Evolutionary conservation across 2,113 vertebrate genomes (phyloP), one percentile per base, ranked within the genome.

Genomic region (Corythornis vintsioides): DNA sequence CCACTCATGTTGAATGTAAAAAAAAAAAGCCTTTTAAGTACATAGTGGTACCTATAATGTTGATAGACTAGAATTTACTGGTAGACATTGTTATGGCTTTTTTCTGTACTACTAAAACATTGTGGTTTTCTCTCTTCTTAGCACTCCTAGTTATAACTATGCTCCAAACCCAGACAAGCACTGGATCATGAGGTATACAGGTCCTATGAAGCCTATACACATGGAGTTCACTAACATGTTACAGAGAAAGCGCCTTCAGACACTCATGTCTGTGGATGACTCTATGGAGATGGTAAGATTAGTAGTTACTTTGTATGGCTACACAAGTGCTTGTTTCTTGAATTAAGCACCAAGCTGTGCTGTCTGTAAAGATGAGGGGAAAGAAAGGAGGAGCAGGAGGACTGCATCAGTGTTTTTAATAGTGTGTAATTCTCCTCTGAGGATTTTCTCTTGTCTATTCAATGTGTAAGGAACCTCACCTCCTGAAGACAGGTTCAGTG

Each of bases 161-260:
- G 99, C 99, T 6, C 99, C 99, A 19, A 99, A 99, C 95, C 98
- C 96, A 1, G 99, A 99, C 98, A 99, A 99, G 93, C 99, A 99
- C 96, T 99, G 99, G 99, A 99, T 99, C 97, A 98, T 99, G 94
- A 98, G 99, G 65, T 99, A 99, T 97, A 99, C 99, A 0, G 99
- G 99, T 21, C 97, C 99, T n/a, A 99, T 99, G 99, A 99, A 98
- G 89, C 99, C 99, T 6, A 98, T 99, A 93, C 99, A 99, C 97
- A 99, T 99, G 99, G 98, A 99, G 83, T 99, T 99, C 97, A 99
- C 99, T 31, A 99, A 99, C 97, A 98, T 99, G 98, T 97, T 99
- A 5, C 99, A 99, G 97, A 98, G 99, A 77, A 98, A 98, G 88
- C 98, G 99, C 70, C 98, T 99, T 88, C 99, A 99, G 92, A 99